Evolutionary conservation across 2,113 vertebrate genomes (phyloP).

Genomic region (Mormyrus iriodes): DNA sequence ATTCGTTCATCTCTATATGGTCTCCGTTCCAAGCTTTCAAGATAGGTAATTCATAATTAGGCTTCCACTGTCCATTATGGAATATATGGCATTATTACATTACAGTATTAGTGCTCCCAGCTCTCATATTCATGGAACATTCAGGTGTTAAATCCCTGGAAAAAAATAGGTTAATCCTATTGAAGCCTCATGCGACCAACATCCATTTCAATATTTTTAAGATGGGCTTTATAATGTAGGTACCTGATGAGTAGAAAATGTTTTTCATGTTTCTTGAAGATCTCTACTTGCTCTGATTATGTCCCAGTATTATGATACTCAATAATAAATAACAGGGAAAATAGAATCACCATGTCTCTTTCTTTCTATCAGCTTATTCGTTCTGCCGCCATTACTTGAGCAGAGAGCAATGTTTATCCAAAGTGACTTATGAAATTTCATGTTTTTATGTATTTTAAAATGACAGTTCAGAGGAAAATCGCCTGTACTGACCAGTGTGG

Average conservation of each 20-base stretch:
- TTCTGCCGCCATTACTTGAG: background rate
- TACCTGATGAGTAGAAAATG: background rate
- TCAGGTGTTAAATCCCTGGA: background rate
- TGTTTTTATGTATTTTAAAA: no score
- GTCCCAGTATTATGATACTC: background rate
- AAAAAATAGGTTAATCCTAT: background rate
- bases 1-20: background rate
- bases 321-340: no score
- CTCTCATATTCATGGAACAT: background rate
- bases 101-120: background rate
- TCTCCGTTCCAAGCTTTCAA: background rate
- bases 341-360: background rate
- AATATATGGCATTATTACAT: background rate
- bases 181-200: background rate
- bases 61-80: background rate
- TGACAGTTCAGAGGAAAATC: no score
- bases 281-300: background rate
- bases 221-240: background rate
- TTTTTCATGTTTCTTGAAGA: background rate
- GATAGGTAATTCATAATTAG: background rate
- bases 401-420: background rate
- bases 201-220: background rate
- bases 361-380: background rate
- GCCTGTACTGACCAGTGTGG: background rate
- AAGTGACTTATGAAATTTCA: background rate